A percentile compares a stretch with the other conserved stretches of the same genome.
Evolutionary conservation across 2,888 invertebrate genomes (phyloP).

Genomic region (Cheilosia urbana): DNA sequence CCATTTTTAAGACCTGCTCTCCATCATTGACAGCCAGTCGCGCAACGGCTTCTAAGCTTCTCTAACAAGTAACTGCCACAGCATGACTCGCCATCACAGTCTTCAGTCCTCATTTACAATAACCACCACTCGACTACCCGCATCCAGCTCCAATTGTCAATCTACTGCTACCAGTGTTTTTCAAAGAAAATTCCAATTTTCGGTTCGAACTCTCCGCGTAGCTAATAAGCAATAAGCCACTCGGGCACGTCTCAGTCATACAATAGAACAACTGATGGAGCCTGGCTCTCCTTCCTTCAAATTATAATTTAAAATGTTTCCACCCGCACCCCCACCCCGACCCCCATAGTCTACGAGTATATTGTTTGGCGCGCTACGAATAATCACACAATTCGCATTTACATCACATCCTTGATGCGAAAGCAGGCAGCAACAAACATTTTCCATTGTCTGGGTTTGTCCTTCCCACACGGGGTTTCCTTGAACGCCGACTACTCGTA

Average conservation of each 20-base stretch:
- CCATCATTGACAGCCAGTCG: too few species aligned
- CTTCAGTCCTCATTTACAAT: not conserved
- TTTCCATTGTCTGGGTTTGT: constrained; percentile 55
- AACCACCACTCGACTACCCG: constrained; percentile 14
- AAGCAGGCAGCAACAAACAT: constrained; percentile 46
- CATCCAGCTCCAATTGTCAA: constrained; percentile 38
- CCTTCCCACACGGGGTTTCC: constrained; percentile 12
- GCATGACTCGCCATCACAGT: not conserved
- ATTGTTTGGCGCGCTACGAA: constrained; percentile 17
- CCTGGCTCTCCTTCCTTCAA: constrained; percentile 7
- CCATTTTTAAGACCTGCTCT: too few species aligned
- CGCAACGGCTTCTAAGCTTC: too few species aligned
- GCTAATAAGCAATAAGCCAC: constrained; percentile 67
- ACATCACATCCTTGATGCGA: constrained; percentile 72
- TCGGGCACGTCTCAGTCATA: constrained; percentile 65
- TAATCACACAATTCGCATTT: constrained; percentile 72
- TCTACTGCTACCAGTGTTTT: constrained; percentile 8
- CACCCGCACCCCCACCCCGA: not conserved
- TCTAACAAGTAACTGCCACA: not conserved
- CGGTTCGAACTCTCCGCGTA: constrained; percentile 17
- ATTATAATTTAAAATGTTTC: constrained; percentile 69
- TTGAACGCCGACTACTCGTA: constrained; percentile 28
- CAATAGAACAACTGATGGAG: constrained; percentile 60
- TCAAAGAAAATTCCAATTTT: constrained; percentile 39
- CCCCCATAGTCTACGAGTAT: not conserved